Conservation (phyloP, 1,140 invertebrate genomes). For the Diachasmimorpha longicaudata region DNA sequence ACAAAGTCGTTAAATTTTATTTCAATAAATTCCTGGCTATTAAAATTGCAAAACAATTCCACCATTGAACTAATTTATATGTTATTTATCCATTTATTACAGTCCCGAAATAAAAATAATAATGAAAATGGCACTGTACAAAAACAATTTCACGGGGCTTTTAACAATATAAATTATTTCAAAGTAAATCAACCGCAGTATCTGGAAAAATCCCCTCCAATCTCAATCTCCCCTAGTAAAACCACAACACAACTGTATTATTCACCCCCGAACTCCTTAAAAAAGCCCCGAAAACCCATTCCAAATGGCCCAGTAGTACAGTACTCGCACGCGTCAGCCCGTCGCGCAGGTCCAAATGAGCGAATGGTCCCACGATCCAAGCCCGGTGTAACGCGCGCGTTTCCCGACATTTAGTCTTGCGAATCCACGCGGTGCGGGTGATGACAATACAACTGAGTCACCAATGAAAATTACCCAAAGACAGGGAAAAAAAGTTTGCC, state of each 20-base stretch:
- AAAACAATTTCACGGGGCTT: no score
- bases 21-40: no score
- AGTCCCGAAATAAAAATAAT: no score
- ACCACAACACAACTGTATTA: background rate
- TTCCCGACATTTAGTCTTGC: conserved; percentile 44
- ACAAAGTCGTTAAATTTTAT: no score
- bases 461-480: background rate
- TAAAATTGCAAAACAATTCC: no score
- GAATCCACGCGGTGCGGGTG: conserved; percentile 39
- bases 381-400: conserved; percentile 6
- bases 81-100: no score
- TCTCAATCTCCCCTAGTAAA: no score
- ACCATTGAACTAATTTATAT: no score
- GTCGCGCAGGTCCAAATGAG: conserved; percentile 35
- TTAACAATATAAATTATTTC: no score
- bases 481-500: background rate
- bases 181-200: no score
- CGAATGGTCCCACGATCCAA: background rate
- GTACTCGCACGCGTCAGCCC: conserved; percentile 43
- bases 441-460: background rate
- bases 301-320: conserved; percentile 31
- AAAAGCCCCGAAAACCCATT: background rate
- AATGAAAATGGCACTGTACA: no score
- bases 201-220: no score
- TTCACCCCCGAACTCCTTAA: background rate